A percentile compares a stretch with the other conserved stretches of the same genome.
phyloP scores from a whole-genome alignment of 2,113 vertebrate species.

The Rattus rattus region DNA sequence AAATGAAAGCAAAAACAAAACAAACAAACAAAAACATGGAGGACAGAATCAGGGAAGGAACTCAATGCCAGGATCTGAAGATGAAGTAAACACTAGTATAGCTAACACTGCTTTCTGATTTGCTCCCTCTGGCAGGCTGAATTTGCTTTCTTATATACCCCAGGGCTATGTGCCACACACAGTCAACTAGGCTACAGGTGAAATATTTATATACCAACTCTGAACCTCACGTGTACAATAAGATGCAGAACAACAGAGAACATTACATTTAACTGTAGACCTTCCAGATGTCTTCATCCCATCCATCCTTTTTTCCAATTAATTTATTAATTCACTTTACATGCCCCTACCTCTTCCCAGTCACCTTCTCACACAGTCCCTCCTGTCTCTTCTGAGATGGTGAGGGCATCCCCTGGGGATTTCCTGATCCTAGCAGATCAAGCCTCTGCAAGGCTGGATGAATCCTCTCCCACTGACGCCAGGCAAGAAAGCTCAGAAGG shows the following conservation, averaged over 20 bases:
- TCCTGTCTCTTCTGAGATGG: too few relatives aligned
- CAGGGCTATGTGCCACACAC: neutral
- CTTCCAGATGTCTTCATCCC: neutral
- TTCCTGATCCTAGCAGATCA: too few relatives aligned
- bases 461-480: too few relatives aligned
- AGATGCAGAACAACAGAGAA: neutral
- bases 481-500: too few relatives aligned
- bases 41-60: neutral
- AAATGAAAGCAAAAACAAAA: neutral
- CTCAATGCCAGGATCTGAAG: neutral
- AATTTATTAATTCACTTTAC: too few relatives aligned
- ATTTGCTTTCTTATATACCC: neutral
- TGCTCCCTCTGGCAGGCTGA: neutral
- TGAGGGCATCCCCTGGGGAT: too few relatives aligned
- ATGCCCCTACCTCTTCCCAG: too few relatives aligned
- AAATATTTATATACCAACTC: neutral
- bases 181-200: neutral
- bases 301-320: too few relatives aligned
- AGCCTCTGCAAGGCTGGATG: too few relatives aligned
- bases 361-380: too few relatives aligned
- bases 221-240: neutral
- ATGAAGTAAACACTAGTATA: neutral
- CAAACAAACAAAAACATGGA: neutral
- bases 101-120: neutral
- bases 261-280: neutral